Conservation (phyloP, 2,888 invertebrate species). For the Syrista parreyssii region DNA sequence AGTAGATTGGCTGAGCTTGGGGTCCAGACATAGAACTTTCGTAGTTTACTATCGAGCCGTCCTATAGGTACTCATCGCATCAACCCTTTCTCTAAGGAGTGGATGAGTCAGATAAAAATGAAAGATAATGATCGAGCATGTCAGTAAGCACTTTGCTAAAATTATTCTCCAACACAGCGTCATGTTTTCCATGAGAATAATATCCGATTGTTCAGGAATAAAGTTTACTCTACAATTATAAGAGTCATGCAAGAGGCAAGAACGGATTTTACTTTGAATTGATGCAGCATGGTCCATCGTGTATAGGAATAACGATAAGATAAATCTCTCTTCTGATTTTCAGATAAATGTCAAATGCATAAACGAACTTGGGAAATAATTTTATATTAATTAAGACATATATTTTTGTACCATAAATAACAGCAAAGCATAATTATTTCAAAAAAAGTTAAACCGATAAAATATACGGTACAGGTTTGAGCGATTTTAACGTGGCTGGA, state of each 20-base stretch:
- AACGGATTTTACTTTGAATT: neutral
- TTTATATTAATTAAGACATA: neutral
- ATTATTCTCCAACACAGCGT: neutral
- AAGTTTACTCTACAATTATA: neutral
- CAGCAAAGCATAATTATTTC: neutral
- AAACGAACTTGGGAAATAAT: neutral
- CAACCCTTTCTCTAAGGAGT: neutral
- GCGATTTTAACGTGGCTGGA: neutral
- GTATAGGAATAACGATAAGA: neutral
- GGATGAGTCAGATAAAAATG: neutral
- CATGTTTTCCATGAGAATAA: neutral
- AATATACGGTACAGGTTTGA: neutral
- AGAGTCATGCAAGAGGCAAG: neutral
- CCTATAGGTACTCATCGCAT: neutral
- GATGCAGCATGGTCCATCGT: neutral
- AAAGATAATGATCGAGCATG: conserved; percentile 6
- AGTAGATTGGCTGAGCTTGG: conserved; percentile 26
- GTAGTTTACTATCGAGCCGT: neutral
- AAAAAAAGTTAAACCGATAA: neutral
- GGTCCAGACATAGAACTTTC: conserved; percentile 1
- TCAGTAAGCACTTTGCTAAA: neutral
- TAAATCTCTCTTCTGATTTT: neutral
- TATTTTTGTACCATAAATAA: neutral
- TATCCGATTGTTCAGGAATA: neutral
- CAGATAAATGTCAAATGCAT: neutral